Evolutionary conservation across 2,113 vertebrate genomes (phyloP).

Genomic region (Pithys albifrons): DNA sequence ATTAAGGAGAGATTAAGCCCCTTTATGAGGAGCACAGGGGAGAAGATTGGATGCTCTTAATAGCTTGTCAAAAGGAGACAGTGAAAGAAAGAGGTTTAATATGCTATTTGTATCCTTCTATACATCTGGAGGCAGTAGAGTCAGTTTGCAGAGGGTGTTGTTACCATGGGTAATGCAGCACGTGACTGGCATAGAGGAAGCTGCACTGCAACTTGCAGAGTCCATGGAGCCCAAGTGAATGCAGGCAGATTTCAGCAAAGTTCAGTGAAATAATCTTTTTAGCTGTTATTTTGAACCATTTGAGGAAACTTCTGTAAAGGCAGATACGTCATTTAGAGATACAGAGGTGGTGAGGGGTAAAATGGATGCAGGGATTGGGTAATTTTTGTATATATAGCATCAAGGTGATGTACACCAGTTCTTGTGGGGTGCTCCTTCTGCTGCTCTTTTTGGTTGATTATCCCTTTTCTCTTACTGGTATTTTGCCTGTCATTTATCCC

Average conservation of each 20-base stretch:
- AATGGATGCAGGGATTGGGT: not conserved
- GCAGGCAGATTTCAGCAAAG: not conserved
- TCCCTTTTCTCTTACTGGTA: not conserved
- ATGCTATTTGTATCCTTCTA: slow-evolving; percentile 45
- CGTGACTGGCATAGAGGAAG: not conserved
- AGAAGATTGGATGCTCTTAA: slow-evolving; percentile 52
- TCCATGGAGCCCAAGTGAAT: not conserved
- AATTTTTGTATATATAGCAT: not conserved
- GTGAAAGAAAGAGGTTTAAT: slow-evolving; percentile 45
- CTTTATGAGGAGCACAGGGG: slow-evolving; percentile 25
- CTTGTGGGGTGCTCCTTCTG: not conserved
- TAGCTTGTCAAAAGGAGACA: slow-evolving; percentile 50
- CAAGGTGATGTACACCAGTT: not conserved
- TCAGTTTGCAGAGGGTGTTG: not conserved
- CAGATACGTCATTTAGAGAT: not conserved
- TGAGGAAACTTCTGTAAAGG: not conserved
- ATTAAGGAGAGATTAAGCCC: slow-evolving; percentile 50
- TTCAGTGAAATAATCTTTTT: not conserved
- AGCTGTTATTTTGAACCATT: not conserved
- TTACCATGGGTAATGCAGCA: not conserved
- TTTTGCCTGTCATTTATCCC: not conserved
- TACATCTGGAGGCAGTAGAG: slow-evolving; percentile 22
- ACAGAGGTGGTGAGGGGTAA: not conserved
- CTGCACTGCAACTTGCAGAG: not conserved
- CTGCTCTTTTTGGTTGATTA: not conserved